These are phyloP conservation scores for Epinephelus awoara DNA, from an alignment of 2,797 vertebrate genomes.

Conservation along the genomic window DNA sequence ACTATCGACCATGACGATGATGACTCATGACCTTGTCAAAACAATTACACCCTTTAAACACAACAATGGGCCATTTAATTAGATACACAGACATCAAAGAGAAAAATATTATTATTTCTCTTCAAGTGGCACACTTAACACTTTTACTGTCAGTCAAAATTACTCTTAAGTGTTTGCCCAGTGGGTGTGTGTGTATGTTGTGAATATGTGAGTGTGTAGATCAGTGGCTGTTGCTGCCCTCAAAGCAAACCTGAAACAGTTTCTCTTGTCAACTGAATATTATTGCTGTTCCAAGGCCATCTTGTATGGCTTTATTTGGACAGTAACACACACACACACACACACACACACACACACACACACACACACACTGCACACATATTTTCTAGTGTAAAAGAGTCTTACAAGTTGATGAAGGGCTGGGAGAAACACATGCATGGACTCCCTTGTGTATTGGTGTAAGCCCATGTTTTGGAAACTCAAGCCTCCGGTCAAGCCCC, in stretches of 20 bases:
- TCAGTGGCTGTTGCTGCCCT: not conserved
- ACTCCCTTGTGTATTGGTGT: constrained; percentile 59
- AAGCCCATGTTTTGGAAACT: constrained; percentile 82
- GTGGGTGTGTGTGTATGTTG: constrained; percentile 26
- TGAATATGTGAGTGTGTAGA: constrained; percentile 1
- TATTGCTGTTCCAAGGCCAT: constrained; percentile 27
- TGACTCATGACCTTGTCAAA: constrained; percentile 1
- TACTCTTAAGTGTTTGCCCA: constrained; percentile 63
- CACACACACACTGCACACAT: constrained; percentile 23
- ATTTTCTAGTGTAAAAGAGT: constrained; percentile 28
- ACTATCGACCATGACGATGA: not conserved
- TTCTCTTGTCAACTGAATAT: constrained; percentile 12
- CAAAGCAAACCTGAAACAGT: constrained; percentile 19
- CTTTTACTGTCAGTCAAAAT: constrained; percentile 62
- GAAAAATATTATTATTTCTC: not conserved
- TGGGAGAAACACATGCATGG: constrained; percentile 46
- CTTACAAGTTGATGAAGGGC: constrained; percentile 46
- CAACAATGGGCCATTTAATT: not conserved
- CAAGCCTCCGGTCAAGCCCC: constrained; percentile 70
- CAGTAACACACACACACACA: constrained; percentile 35
- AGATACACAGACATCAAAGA: constrained; percentile 1
- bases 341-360: constrained; percentile 28
- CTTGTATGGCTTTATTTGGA: constrained; percentile 30
- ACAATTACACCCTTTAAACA: constrained; percentile 5
- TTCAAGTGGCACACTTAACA: constrained; percentile 48